These are phyloP conservation scores for Apis florea DNA, from an alignment of 1,140 invertebrate genomes.

Conservation along the genomic window DNA sequence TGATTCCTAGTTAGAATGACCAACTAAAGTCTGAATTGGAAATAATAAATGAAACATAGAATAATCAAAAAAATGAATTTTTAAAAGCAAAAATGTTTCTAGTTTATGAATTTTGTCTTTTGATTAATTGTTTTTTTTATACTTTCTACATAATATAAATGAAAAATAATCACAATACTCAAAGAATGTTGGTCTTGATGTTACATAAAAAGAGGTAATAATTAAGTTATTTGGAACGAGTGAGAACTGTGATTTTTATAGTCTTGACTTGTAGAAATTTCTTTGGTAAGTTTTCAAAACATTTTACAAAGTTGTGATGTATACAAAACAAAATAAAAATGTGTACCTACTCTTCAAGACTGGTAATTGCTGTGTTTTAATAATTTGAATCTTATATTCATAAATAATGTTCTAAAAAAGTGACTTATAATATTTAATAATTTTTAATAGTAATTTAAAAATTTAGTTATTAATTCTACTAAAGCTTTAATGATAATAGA, in stretches of 20 bases:
- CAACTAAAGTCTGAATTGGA: conserved; percentile 36
- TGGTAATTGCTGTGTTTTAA: conserved; percentile 71
- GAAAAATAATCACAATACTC: conserved; percentile 51
- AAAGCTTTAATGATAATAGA: neutral
- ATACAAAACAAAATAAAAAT: conserved; percentile 61
- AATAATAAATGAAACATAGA: conserved; percentile 40
- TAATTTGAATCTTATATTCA: conserved; percentile 32
- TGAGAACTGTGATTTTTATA: conserved; percentile 69
- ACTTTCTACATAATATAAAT: conserved; percentile 25
- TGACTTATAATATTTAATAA: neutral
- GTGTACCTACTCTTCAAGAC: conserved; percentile 73
- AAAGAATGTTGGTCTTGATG: conserved; percentile 54
- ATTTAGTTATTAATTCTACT: neutral
- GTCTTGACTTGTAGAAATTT: conserved; percentile 66
- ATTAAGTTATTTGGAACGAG: conserved; percentile 65
- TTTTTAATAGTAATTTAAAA: neutral
- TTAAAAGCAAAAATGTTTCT: conserved; percentile 30
- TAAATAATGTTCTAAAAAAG: neutral
- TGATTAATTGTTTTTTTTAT: conserved; percentile 21
- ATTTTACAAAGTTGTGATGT: conserved; percentile 65
- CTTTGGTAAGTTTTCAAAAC: conserved; percentile 63
- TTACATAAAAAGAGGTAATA: conserved; percentile 49
- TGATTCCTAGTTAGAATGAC: conserved; percentile 8
- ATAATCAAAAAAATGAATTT: conserved; percentile 30
- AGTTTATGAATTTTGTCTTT: conserved; percentile 39